phyloP scores from a whole-genome alignment of 2,797 vertebrate species.

The Chelmon rostratus region DNA sequence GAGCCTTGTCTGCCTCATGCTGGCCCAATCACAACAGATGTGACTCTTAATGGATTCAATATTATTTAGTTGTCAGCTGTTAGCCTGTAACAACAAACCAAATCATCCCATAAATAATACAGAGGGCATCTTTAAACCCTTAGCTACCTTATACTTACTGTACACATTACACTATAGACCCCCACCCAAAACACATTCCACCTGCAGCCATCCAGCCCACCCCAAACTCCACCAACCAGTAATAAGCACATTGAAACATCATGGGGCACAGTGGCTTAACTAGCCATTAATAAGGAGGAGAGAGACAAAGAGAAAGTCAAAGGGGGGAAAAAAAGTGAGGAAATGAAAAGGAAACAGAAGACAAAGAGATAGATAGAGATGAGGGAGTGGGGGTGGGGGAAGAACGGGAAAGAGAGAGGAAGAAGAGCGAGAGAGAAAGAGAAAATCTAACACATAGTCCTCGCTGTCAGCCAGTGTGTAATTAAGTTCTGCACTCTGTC shows the following conservation, averaged over 20 bases:
- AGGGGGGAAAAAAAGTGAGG: conserved; percentile 19
- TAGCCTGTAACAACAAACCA: background rate
- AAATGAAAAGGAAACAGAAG: conserved; percentile 36
- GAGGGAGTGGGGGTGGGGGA: background rate
- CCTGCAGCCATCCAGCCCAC: conserved; percentile 14
- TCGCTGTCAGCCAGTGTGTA: conserved; percentile 79
- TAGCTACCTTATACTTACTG: background rate
- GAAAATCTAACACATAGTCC: conserved; percentile 66
- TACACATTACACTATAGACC: background rate
- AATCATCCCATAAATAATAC: background rate
- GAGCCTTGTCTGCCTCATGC: too few relatives aligned
- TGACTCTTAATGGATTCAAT: too few relatives aligned
- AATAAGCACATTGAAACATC: conserved; percentile 42
- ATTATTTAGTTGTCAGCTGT: background rate
- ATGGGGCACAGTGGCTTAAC: conserved; percentile 21
- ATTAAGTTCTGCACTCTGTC: conserved; percentile 83
- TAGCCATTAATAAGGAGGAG: conserved; percentile 37
- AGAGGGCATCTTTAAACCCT: background rate
- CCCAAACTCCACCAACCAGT: conserved; percentile 1
- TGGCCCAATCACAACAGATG: too few relatives aligned
- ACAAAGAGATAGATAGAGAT: conserved; percentile 1
- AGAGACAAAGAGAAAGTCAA: conserved; percentile 42
- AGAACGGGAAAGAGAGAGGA: conserved; percentile 17
- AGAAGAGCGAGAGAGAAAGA: conserved; percentile 35
- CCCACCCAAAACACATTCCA: background rate